phyloP scores from a whole-genome alignment of 2,888 invertebrate genomes.

The Alcis repandata region DNA sequence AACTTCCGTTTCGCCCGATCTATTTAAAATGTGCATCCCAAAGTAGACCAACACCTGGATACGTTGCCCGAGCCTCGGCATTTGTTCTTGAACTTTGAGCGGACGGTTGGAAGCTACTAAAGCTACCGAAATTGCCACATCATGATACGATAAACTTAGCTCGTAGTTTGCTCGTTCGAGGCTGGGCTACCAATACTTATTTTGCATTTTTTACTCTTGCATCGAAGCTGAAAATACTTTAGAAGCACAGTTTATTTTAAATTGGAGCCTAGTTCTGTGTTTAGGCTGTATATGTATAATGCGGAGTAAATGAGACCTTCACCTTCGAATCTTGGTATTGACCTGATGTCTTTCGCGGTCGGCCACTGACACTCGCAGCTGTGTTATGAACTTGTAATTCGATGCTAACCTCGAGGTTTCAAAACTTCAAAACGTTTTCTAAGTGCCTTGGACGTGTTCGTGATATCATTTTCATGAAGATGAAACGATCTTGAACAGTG shows the following conservation, averaged over 20 bases:
- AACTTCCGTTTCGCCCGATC: not conserved
- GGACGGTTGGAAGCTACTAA: constrained; percentile 12
- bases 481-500: not conserved
- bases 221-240: constrained; percentile 2
- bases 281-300: constrained; percentile 19
- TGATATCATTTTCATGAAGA: not conserved
- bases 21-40: constrained; percentile 3
- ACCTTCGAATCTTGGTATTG: constrained; percentile 23
- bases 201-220: constrained; percentile 24
- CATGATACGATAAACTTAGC: constrained; percentile 25
- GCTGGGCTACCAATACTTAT: constrained; percentile 15
- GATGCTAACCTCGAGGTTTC: not conserved
- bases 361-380: constrained; percentile 13
- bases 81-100: constrained; percentile 23
- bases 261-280: constrained; percentile 17
- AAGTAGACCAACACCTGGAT: constrained; percentile 23
- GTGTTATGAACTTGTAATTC: not conserved
- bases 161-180: constrained; percentile 9
- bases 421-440: constrained; percentile 11
- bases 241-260: constrained; percentile 18
- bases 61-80: constrained; percentile 22
- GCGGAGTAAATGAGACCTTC: constrained; percentile 12
- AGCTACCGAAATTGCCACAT: constrained; percentile 25
- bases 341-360: constrained; percentile 6
- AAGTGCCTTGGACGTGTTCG: not conserved